A percentile compares a stretch with the other conserved stretches of the same genome.
phyloP scores from a whole-genome alignment of 2,113 vertebrate genomes.

The Stigmatopora argus region DNA sequence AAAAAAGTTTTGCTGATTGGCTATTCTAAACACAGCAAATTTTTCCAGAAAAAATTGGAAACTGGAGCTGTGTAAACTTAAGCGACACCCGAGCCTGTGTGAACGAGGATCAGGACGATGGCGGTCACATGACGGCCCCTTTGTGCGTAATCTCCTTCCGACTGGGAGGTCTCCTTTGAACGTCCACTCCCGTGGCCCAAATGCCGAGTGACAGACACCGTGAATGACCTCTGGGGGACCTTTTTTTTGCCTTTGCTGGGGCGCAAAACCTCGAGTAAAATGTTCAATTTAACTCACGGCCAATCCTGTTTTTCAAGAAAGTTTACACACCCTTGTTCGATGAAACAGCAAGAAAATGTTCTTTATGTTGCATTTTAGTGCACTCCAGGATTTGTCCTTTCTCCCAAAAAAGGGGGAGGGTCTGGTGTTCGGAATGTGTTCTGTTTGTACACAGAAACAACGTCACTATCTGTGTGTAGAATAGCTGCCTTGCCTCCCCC shows the following conservation, averaged over 20 bases:
- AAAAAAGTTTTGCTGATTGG: no score
- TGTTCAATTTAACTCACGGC: not conserved
- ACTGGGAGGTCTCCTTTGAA: conserved; percentile 53
- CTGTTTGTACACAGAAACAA: conserved; percentile 69
- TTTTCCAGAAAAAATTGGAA: conserved; percentile 33
- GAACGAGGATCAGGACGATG: conserved; percentile 40
- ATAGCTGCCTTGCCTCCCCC: not conserved
- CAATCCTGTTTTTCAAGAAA: not conserved
- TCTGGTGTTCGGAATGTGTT: conserved; percentile 21
- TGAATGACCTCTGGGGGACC: conserved; percentile 13
- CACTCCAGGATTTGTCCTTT: not conserved
- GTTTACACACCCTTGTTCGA: not conserved
- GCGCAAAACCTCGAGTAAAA: not conserved
- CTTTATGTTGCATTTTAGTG: not conserved
- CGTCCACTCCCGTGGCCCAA: conserved; percentile 7
- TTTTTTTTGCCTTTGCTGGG: not conserved
- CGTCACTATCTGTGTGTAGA: conserved; percentile 27
- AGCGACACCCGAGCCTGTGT: conserved; percentile 24
- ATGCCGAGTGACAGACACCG: conserved; percentile 37
- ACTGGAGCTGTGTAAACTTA: conserved; percentile 18
- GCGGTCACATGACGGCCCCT: conserved; percentile 47
- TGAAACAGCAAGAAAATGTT: not conserved
- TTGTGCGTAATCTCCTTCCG: conserved; percentile 44
- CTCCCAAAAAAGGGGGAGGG: conserved; percentile 3
- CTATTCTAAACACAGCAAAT: no score